Conservation (phyloP, 2,797 vertebrate species). For the Etheostoma perlongum region DNA sequence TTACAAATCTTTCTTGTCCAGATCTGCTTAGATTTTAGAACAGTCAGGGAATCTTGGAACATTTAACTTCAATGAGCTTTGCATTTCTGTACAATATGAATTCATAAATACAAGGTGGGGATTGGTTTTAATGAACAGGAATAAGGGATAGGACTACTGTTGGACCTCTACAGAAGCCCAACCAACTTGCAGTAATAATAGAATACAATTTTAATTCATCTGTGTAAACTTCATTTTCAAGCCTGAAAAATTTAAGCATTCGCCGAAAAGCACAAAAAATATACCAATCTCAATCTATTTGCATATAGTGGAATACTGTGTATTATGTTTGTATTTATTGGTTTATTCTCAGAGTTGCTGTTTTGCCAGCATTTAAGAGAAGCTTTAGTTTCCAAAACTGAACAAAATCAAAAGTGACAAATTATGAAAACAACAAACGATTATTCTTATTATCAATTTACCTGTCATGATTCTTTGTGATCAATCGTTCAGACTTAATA, state of each 20-base stretch:
- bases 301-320: slow-evolving; percentile 1
- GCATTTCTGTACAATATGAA: slow-evolving; percentile 42
- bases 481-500: not conserved
- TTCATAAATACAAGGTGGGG: slow-evolving; percentile 30
- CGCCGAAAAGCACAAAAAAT: slow-evolving; percentile 10
- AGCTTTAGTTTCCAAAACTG: slow-evolving; percentile 9
- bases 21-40: slow-evolving; percentile 41
- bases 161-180: slow-evolving; percentile 9
- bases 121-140: slow-evolving; percentile 31
- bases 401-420: slow-evolving; percentile 24
- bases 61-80: slow-evolving; percentile 43
- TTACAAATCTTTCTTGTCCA: slow-evolving; percentile 44
- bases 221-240: slow-evolving; percentile 18
- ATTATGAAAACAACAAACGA: not conserved
- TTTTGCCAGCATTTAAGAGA: not conserved
- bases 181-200: slow-evolving; percentile 13
- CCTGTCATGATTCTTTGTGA: not conserved
- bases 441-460: not conserved
- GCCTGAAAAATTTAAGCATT: slow-evolving; percentile 16
- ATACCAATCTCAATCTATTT: slow-evolving; percentile 2
- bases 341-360: slow-evolving; percentile 23
- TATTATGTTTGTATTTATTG: slow-evolving; percentile 3
- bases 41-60: slow-evolving; percentile 29
- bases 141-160: not conserved
- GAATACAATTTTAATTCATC: not conserved